A percentile compares a stretch with the other conserved stretches of the same genome.
Evolutionary conservation across 2,797 vertebrate genomes (phyloP).

Genomic region (Artibeus lituratus): DNA sequence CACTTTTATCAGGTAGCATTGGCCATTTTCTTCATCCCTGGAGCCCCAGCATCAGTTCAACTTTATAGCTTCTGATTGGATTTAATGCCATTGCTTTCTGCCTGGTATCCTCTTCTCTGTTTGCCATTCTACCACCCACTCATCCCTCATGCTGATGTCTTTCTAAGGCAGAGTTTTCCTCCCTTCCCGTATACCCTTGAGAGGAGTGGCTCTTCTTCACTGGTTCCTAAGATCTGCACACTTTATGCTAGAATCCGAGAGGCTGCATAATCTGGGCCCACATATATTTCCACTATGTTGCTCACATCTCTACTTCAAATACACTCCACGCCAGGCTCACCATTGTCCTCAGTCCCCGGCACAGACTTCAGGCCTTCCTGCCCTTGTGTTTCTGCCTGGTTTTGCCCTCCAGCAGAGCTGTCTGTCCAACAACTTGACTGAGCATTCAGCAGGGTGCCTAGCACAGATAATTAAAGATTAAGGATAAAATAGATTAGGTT

Average conservation of each 20-base stretch:
- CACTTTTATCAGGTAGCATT: too few relatives aligned
- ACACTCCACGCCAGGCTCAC: rapidly evolving
- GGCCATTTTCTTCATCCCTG: background rate
- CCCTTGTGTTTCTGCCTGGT: background rate
- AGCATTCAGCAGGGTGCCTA: background rate
- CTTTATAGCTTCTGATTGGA: background rate
- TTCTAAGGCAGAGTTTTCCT: background rate
- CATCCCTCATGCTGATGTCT: rapidly evolving
- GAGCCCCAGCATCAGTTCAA: background rate
- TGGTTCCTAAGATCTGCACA: background rate
- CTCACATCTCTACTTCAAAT: background rate
- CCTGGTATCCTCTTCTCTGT: rapidly evolving
- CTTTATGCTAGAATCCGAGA: background rate
- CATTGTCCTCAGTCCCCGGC: background rate
- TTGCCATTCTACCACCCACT: too few relatives aligned
- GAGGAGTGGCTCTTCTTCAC: background rate
- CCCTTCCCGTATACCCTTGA: background rate
- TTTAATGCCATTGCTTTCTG: rapidly evolving
- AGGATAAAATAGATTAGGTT: slow-evolving; percentile 50
- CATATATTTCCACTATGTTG: rapidly evolving
- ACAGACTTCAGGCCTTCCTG: too few relatives aligned
- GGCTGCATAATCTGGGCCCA: background rate
- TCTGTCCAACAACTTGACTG: background rate
- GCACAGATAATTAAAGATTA: slow-evolving; percentile 58
- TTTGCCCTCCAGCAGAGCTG: background rate